A percentile compares a stretch with the other conserved stretches of the same genome.
Evolutionary conservation across 2,888 invertebrate species (phyloP).

Genomic region (Euclidia mi): DNA sequence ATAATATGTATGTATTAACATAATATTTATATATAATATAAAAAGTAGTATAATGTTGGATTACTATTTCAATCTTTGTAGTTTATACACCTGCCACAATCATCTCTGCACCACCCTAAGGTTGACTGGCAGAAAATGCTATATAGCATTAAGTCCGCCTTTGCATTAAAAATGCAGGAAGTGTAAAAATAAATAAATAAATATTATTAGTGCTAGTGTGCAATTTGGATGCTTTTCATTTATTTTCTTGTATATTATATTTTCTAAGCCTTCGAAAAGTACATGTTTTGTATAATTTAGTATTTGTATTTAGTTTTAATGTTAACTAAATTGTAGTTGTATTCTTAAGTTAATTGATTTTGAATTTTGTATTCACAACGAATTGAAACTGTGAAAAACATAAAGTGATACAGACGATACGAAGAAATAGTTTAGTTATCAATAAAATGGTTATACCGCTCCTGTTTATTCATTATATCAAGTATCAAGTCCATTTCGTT

Average conservation of each 20-base stretch:
- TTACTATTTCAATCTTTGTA: no score
- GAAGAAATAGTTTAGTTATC: background rate
- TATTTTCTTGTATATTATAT: constrained; percentile 52
- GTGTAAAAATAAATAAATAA: no score
- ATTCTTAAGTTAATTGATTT: constrained; percentile 42
- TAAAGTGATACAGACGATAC: constrained; percentile 21
- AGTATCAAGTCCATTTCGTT: background rate
- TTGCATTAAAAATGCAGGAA: no score
- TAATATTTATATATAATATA: no score
- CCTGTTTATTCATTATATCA: background rate
- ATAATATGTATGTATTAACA: no score
- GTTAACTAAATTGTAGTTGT: constrained; percentile 54
- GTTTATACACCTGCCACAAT: no score
- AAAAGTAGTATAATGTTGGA: no score
- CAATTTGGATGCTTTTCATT: constrained; percentile 59
- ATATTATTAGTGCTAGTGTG: constrained; percentile 52
- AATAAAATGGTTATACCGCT: background rate
- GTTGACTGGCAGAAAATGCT: no score
- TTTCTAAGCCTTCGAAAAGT: constrained; percentile 51
- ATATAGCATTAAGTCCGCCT: no score
- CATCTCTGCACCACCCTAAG: no score
- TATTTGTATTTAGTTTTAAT: constrained; percentile 53
- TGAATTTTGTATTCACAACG: constrained; percentile 52
- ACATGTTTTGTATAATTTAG: constrained; percentile 51
- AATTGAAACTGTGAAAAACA: constrained; percentile 37